Conservation (phyloP, 2,797 vertebrate species). For the Takifugu ocellatus region DNA sequence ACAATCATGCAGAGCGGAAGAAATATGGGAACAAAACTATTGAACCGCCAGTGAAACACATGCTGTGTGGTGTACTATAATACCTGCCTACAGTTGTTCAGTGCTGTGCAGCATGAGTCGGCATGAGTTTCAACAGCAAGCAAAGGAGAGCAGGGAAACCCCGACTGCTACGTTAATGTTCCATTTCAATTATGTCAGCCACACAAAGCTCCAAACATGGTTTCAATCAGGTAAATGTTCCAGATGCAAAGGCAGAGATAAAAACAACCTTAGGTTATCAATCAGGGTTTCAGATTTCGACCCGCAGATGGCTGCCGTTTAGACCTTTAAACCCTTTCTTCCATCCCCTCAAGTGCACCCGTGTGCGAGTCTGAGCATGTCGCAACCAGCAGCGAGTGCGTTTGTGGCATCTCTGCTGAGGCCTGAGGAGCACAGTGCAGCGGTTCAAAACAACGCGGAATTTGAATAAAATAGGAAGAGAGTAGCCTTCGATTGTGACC, state of each 20-base stretch:
- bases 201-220: constrained; percentile 33
- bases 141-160: constrained; percentile 22
- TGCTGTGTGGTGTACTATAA: constrained; percentile 46
- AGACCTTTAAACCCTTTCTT: constrained; percentile 6
- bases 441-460: constrained; percentile 17
- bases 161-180: constrained; percentile 29
- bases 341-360: background rate
- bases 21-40: constrained; percentile 31
- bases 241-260: constrained; percentile 8
- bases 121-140: constrained; percentile 15
- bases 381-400: constrained; percentile 25
- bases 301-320: too few relatives aligned
- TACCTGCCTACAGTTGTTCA: constrained; percentile 37
- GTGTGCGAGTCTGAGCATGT: constrained; percentile 33
- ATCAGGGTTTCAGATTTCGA: constrained; percentile 19
- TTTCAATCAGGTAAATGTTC: constrained; percentile 1
- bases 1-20: constrained; percentile 28
- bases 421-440: constrained; percentile 11
- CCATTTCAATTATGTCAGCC: constrained; percentile 7
- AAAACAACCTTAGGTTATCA: constrained; percentile 26
- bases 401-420: constrained; percentile 8
- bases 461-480: constrained; percentile 23
- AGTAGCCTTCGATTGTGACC: constrained; percentile 9
- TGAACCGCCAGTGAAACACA: constrained; percentile 33
- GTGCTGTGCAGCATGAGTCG: constrained; percentile 31